A percentile compares a stretch with the other conserved stretches of the same genome.
These are phyloP conservation scores for Altica lythri DNA, from an alignment of 2,888 invertebrate genomes.

Conservation along the genomic window DNA sequence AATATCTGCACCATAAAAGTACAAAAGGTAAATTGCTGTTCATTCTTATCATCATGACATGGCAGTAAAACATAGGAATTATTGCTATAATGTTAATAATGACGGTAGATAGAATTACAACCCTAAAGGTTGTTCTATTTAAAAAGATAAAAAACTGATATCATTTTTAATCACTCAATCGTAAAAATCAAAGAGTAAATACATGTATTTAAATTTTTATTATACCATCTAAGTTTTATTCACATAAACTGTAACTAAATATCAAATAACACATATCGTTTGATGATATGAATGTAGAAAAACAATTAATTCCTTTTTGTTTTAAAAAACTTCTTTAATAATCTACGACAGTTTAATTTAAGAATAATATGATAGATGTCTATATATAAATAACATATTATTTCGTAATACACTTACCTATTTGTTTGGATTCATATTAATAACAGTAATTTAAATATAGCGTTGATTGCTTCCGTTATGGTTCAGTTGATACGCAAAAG, in stretches of 20 bases:
- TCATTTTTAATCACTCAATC: constrained; percentile 10
- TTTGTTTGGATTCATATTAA: constrained; percentile 11
- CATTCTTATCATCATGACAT: constrained; percentile 25
- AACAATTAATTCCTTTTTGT: neutral
- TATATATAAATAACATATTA: constrained; percentile 5
- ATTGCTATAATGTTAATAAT: constrained; percentile 23
- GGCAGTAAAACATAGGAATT: constrained; percentile 24
- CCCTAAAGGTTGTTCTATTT: constrained; percentile 10
- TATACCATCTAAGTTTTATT: no score
- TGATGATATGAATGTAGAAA: neutral
- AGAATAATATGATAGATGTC: constrained; percentile 1
- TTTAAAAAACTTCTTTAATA: neutral
- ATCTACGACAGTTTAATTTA: neutral
- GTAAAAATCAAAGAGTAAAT: no score
- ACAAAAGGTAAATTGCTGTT: constrained; percentile 32
- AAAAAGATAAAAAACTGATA: constrained; percentile 3
- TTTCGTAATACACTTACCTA: constrained; percentile 6
- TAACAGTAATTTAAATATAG: constrained; percentile 20
- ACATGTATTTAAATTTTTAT: no score
- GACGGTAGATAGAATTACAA: constrained; percentile 13
- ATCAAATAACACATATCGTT: no score
- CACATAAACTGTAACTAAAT: no score
- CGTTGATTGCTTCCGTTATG: constrained; percentile 18
- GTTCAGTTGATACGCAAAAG: constrained; percentile 8
- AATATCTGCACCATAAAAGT: constrained; percentile 30